Evolutionary conservation across 2,113 vertebrate species (phyloP), one percentile per base, ranked within the genome.

Genomic region (Sula dactylatra): DNA sequence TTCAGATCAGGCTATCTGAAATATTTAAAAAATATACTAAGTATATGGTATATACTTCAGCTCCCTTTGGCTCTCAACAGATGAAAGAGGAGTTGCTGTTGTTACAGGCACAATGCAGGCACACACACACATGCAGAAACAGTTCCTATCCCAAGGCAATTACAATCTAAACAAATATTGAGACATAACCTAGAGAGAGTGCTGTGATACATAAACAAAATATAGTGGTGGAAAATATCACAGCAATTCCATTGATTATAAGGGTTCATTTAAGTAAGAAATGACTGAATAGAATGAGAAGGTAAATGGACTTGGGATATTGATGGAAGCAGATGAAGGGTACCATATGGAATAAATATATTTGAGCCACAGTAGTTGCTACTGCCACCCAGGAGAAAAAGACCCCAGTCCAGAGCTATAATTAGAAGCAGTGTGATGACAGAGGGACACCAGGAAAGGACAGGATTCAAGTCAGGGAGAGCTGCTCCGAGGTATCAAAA

Each of bases 121-220:
- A 52, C 29, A 9, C 2, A 4, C 29, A 27, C 44, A 50, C 2
- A 4, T 1, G 2, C 16, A 49, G n/a, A 47, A 27, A 42, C 7
- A 32, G 38, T 21, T 69, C 40, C 56, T 44, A 38, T 38, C 45
- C 40, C 26, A 32, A 59, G 52, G 73, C 52, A 59, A 26, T 54
- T n/a, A 24, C 40, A 40, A 40, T 61, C 73, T 54, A 74, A 83
- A 61, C n/a, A 54, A 58, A 70, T 47, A 52, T 25, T 74, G 20
- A n/a, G 61, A 64, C 12, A 14, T 18, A 36, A 82, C 31, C 49
- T 79, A 47, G 71, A 82, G 40, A 34, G 7, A 49, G 49, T 26
- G 55, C 66, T 84, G 61, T 50, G 55, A 50, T 31, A 70, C 1
- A 3, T 36, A 58, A 73, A 58, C 19, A 74, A 62, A 59, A 74